A percentile compares a stretch with the other conserved stretches of the same genome.
Conservation (phyloP, 2,113 vertebrate species). For the Crotalus viridis region DNA sequence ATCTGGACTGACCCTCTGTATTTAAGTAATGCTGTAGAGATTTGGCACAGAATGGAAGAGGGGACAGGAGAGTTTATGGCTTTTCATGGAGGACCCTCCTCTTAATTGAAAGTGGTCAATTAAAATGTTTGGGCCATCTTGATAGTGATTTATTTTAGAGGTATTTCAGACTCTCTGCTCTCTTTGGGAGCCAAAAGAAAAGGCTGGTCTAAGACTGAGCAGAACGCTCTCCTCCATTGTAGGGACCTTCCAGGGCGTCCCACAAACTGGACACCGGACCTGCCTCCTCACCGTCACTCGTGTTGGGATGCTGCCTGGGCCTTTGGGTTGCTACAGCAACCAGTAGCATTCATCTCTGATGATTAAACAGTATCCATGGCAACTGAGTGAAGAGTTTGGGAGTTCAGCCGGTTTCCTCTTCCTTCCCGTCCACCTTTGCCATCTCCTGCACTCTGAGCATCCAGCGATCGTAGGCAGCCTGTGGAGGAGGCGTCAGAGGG, state of each 20-base stretch:
- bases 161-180: too few relatives aligned
- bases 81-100: not conserved
- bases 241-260: too few relatives aligned
- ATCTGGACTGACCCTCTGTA: not conserved
- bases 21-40: not conserved
- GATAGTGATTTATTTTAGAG: not conserved
- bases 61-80: too few relatives aligned
- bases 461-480: not conserved
- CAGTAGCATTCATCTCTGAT: slow-evolving; percentile 10
- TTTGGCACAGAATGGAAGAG: not conserved
- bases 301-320: not conserved
- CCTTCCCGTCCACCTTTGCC: not conserved
- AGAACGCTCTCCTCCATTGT: accelerated
- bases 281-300: not conserved
- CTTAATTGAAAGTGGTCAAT: not conserved
- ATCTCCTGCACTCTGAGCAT: slow-evolving; percentile 29
- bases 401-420: slow-evolving; percentile 27
- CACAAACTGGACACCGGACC: not conserved
- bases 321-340: slow-evolving; percentile 12
- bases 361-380: slow-evolving; percentile 27
- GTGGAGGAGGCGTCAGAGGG: not conserved
- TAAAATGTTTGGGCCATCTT: too few relatives aligned
- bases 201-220: not conserved
- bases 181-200: too few relatives aligned
- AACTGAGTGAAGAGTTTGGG: slow-evolving; percentile 11